Percentiles rank a stretch among this genome's conserved stretches.
Evolutionary conservation across 2,113 vertebrate species (phyloP).

Genomic region (Vombatus ursinus): DNA sequence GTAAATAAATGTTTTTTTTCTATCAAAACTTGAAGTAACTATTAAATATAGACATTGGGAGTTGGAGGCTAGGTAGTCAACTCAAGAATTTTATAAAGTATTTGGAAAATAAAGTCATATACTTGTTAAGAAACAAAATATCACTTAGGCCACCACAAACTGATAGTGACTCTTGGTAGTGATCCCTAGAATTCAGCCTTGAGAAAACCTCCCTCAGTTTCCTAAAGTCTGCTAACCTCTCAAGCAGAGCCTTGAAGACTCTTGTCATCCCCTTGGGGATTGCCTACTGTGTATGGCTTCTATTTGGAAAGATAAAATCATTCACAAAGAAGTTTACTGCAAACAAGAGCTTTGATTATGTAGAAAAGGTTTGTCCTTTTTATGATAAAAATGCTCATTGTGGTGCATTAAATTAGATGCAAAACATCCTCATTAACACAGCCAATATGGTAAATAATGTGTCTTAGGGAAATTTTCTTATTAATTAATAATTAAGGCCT

Average conservation of each 20-base stretch:
- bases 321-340: slow-evolving; percentile 44
- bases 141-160: background rate
- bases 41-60: background rate
- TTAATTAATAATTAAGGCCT: slow-evolving; percentile 83
- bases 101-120: background rate
- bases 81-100: background rate
- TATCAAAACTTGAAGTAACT: background rate
- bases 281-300: background rate
- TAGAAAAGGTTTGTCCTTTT: slow-evolving; percentile 51
- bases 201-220: background rate
- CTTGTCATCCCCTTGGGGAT: background rate
- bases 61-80: background rate
- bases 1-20: background rate
- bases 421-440: slow-evolving; percentile 78
- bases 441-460: slow-evolving; percentile 79
- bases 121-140: background rate
- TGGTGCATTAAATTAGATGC: slow-evolving; percentile 79
- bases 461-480: slow-evolving; percentile 80
- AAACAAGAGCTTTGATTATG: slow-evolving; percentile 61
- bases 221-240: background rate
- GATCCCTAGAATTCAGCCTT: background rate
- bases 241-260: background rate
- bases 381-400: slow-evolving; percentile 76
- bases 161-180: background rate
- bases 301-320: slow-evolving; percentile 56